A percentile compares a stretch with the other conserved stretches of the same genome.
phyloP scores from a whole-genome alignment of 2,888 invertebrate species.

The Thereva unica region DNA sequence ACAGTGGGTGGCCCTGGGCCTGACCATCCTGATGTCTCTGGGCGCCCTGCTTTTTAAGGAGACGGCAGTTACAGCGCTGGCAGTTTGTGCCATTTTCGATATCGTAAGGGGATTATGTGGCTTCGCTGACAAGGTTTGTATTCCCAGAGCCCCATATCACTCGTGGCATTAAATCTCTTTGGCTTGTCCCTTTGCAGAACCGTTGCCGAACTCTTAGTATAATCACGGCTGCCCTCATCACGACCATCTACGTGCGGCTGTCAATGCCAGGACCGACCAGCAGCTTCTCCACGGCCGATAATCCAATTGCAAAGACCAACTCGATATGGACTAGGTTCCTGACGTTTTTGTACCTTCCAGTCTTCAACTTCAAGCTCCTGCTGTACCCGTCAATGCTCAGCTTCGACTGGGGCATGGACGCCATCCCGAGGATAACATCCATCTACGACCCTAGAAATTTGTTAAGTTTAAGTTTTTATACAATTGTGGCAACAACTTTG shows the following conservation, averaged over 20 bases:
- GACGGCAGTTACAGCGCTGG: constrained; percentile 89
- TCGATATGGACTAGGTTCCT: constrained; percentile 79
- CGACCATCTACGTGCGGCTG: constrained; percentile 75
- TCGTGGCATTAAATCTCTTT: background rate
- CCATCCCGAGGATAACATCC: constrained; percentile 82
- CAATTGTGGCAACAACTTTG: constrained; percentile 54
- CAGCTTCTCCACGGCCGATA: constrained; percentile 91
- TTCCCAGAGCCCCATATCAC: background rate
- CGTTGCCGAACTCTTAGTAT: constrained; percentile 73
- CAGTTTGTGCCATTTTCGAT: constrained; percentile 89
- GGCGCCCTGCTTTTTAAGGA: constrained; percentile 93
- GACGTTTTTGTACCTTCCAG: constrained; percentile 91
- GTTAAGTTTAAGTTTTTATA: constrained; percentile 76
- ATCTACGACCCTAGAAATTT: constrained; percentile 80
- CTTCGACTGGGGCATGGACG: constrained; percentile 99
- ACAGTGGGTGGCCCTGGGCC: constrained; percentile 65
- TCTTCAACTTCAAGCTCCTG: constrained; percentile 85
- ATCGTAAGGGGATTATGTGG: constrained; percentile 63
- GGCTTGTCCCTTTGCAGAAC: constrained; percentile 60
- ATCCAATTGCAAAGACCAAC: constrained; percentile 89
- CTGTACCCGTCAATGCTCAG: constrained; percentile 86
- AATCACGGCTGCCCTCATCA: constrained; percentile 68
- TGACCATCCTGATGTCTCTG: constrained; percentile 68
- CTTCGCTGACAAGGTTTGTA: constrained; percentile 61
- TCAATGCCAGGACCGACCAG: constrained; percentile 71